Percentiles rank a stretch among this genome's conserved stretches.
These are phyloP conservation scores for Epirrhoe alternata DNA, from an alignment of 2,888 invertebrate genomes.

Conservation along the genomic window DNA sequence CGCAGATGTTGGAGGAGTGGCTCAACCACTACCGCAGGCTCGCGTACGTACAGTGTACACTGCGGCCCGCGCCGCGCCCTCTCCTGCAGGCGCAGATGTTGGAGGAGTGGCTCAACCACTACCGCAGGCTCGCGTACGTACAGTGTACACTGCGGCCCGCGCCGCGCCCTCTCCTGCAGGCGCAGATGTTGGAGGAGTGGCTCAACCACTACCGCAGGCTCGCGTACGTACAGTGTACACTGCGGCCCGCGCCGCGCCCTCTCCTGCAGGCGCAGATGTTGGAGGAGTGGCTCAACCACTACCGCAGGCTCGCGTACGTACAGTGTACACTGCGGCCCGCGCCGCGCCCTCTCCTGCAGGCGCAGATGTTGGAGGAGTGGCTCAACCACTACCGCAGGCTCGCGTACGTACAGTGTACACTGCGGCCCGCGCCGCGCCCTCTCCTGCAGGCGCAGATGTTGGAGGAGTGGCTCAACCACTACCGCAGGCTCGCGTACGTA, in stretches of 20 bases:
- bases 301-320: slow-evolving; percentile 87
- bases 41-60: slow-evolving; percentile 80
- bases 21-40: slow-evolving; percentile 97
- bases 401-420: slow-evolving; percentile 83
- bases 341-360: slow-evolving; percentile 95
- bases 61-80: slow-evolving; percentile 81
- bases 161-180: slow-evolving; percentile 89
- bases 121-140: slow-evolving; percentile 92
- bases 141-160: slow-evolving; percentile 75
- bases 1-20: slow-evolving; percentile 95
- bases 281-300: slow-evolving; percentile 97
- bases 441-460: slow-evolving; percentile 94
- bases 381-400: slow-evolving; percentile 94
- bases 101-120: slow-evolving; percentile 97
- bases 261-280: slow-evolving; percentile 94
- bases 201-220: slow-evolving; percentile 97
- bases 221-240: slow-evolving; percentile 85
- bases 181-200: slow-evolving; percentile 95
- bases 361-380: slow-evolving; percentile 95
- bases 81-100: slow-evolving; percentile 94
- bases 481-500: slow-evolving; percentile 84
- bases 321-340: slow-evolving; percentile 90
- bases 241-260: slow-evolving; percentile 88
- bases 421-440: slow-evolving; percentile 94
- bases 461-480: slow-evolving; percentile 97